phyloP scores from a whole-genome alignment of 2,888 invertebrate species.

The Mechanitis mazaeus region DNA sequence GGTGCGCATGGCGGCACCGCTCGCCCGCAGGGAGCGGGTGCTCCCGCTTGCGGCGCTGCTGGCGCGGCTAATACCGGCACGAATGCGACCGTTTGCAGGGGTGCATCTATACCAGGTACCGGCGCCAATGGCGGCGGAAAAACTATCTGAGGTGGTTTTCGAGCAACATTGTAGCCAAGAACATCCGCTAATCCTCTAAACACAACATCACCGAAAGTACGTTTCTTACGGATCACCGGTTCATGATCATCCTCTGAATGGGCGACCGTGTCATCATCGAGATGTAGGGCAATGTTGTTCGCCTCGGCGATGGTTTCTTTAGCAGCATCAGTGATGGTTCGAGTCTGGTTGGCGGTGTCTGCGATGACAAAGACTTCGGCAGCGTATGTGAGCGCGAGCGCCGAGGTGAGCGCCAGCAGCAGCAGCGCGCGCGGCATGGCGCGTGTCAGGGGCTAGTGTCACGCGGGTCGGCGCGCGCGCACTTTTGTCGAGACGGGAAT shows the following conservation, averaged over 20 bases:
- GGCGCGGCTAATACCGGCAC: constrained; percentile 32
- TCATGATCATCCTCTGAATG: constrained; percentile 49
- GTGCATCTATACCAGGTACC: constrained; percentile 61
- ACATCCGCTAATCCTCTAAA: constrained; percentile 72
- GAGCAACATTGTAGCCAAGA: constrained; percentile 62
- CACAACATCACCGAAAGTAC: constrained; percentile 71
- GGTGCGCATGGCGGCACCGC: constrained; percentile 32
- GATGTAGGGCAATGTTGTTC: constrained; percentile 29
- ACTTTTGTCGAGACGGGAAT: constrained; percentile 60
- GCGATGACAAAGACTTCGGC: constrained; percentile 32
- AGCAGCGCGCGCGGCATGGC: constrained; percentile 58
- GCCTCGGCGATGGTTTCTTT: constrained; percentile 35
- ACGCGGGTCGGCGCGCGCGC: constrained; percentile 52
- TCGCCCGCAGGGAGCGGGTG: constrained; percentile 34
- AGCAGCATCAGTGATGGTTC: constrained; percentile 36
- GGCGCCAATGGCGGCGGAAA: constrained; percentile 67
- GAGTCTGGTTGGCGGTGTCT: constrained; percentile 30
- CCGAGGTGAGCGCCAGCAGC: constrained; percentile 39
- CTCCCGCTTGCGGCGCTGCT: constrained; percentile 30
- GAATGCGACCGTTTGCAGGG: constrained; percentile 43
- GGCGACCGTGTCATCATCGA: constrained; percentile 40
- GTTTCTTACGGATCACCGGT: constrained; percentile 65
- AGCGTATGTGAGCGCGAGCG: constrained; percentile 31
- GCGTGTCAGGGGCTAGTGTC: constrained; percentile 43
- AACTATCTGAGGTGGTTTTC: constrained; percentile 53